Evolutionary conservation across 2,888 invertebrate genomes (phyloP), one percentile per base, ranked within the genome.

Genomic region (Dromius quadrimaculatus): DNA sequence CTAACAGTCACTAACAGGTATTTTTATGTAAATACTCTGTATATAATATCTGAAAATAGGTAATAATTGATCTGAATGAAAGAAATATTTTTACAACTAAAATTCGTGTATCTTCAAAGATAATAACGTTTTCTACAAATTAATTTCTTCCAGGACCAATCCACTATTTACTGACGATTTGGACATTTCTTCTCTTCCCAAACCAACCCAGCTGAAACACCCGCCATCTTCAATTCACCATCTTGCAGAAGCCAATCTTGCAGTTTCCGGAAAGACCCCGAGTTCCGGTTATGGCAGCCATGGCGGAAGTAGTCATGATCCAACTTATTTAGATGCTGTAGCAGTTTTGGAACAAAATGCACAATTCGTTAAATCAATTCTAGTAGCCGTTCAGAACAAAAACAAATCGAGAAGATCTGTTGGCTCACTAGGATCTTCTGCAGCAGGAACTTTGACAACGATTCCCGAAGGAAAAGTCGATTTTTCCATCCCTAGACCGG

Each of bases 381-480:
- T 79, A 70, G 77, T 80, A 36, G 76, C 77, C 11, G 76, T 77
- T 4, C 78, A 76, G 73, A 75, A 75, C 50, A 54, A 54, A 54
- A 76, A 75, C 38, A 79, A 76, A 72, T 76, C 77, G 57, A 76
- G 77, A 74, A 23, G 64, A 41, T 57, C 63, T 6, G 57, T 63
- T 8, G 65, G 71, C n/a, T 65, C 72, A 9, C 64, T 70, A 8
- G 76, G 77, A 9, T 77, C 78, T 8, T 76, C 78, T 2, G 74
- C 73, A n/a, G 76, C 75, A 13, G 81, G 81, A 1, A 81, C 81
- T 2, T 77, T 84, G 20, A 82, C 79, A n/a, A 82, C 84, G 5
- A 84, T 84, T 45, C 84, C 83, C 1, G 84, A 84, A 77, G 84
- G 83, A n/a, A 76, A 78, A 70, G 79, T 83, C 0, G 83, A 83